Evolutionary conservation across 2,797 vertebrate species (phyloP).

Genomic region (Pempheris klunzingeri): DNA sequence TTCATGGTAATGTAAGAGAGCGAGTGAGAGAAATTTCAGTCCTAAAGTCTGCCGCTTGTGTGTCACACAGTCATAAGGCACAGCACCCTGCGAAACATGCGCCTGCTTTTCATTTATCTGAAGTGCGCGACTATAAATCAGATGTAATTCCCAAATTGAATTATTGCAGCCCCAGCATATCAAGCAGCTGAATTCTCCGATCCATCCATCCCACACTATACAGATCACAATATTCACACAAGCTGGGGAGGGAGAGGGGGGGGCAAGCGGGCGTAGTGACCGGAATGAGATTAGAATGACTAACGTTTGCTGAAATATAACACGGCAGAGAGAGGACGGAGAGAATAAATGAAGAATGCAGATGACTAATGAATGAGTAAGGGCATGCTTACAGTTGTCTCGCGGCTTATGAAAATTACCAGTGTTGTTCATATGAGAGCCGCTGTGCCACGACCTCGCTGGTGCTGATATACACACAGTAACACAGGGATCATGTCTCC

Average conservation of each 20-base stretch:
- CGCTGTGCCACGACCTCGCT: neutral
- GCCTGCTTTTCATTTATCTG: conserved; percentile 61
- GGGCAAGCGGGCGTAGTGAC: conserved; percentile 32
- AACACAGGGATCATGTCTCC: conserved; percentile 27
- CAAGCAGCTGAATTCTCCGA: conserved; percentile 24
- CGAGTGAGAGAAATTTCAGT: conserved; percentile 15
- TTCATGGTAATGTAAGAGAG: conserved; percentile 18
- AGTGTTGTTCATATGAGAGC: neutral
- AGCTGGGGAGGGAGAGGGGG: conserved; percentile 22
- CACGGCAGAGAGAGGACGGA: conserved; percentile 7
- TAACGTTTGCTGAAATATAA: conserved; percentile 39
- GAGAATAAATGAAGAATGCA: conserved; percentile 30
- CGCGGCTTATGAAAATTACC: conserved; percentile 15
- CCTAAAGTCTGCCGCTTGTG: conserved; percentile 14
- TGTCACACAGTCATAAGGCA: conserved; percentile 41
- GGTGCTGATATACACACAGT: conserved; percentile 15
- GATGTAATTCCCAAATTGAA: conserved; percentile 57
- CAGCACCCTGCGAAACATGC: conserved; percentile 34
- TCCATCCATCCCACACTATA: conserved; percentile 42
- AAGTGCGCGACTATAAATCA: conserved; percentile 62
- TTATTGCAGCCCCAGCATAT: conserved; percentile 47
- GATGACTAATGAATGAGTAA: conserved; percentile 39
- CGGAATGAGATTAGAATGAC: conserved; percentile 52
- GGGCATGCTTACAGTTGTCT: conserved; percentile 5
- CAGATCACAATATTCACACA: conserved; percentile 25